Percentiles rank a stretch among this genome's conserved stretches.
Conservation (phyloP, 1,140 invertebrate genomes). For the Drosophila bocqueti region DNA sequence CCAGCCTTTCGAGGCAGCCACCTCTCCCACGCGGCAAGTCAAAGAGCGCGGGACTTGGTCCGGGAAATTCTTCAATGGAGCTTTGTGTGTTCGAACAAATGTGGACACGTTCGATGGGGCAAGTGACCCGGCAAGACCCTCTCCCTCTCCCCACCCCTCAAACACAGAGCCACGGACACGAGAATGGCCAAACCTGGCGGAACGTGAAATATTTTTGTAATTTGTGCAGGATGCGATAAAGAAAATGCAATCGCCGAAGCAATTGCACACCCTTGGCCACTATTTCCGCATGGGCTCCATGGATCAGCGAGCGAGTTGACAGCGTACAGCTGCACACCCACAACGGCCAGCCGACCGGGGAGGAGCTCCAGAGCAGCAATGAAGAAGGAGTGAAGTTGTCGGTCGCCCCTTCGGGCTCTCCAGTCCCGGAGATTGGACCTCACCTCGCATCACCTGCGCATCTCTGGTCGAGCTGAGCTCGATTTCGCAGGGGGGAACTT, state of each 20-base stretch:
- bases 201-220: slow-evolving; percentile 72
- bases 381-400: slow-evolving; percentile 1
- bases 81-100: slow-evolving; percentile 37
- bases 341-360: slow-evolving; percentile 11
- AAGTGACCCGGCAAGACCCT: slow-evolving; percentile 47
- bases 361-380: slow-evolving; percentile 1
- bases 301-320: slow-evolving; percentile 52
- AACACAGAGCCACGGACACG: slow-evolving; percentile 22
- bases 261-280: slow-evolving; percentile 41
- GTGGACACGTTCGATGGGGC: slow-evolving; percentile 60
- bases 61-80: slow-evolving; percentile 34
- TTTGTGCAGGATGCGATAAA: slow-evolving; percentile 72
- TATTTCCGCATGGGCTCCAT: slow-evolving; percentile 53
- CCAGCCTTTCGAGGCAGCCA: neutral
- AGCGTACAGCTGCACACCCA: slow-evolving; percentile 63
- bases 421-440: slow-evolving; percentile 28
- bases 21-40: slow-evolving; percentile 59
- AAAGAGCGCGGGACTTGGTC: slow-evolving; percentile 30
- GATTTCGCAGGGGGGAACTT: slow-evolving; percentile 22
- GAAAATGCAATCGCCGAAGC: slow-evolving; percentile 59
- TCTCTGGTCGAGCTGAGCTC: slow-evolving; percentile 20
- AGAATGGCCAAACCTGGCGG: slow-evolving; percentile 23
- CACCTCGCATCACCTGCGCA: slow-evolving; percentile 60
- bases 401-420: slow-evolving; percentile 37
- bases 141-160: neutral